Conservation (phyloP, 2,888 invertebrate species). For the Hydrotaea diabolus region DNA sequence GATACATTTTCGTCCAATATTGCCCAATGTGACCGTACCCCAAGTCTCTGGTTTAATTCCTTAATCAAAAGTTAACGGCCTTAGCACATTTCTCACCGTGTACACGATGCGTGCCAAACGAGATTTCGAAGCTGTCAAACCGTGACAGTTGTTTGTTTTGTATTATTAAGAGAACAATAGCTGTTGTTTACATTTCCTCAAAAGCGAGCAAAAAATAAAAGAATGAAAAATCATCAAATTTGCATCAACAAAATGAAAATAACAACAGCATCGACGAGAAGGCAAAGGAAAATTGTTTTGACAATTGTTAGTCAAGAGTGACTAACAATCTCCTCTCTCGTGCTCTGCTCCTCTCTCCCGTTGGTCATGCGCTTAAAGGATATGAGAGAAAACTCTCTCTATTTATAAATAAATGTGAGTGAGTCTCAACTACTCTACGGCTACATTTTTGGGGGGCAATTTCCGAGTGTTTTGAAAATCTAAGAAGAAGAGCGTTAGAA, state of each 20-base stretch:
- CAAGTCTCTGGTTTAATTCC: too few relatives aligned
- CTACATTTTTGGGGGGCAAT: too few relatives aligned
- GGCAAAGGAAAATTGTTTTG: too few relatives aligned
- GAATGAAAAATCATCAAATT: not conserved
- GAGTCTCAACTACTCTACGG: too few relatives aligned
- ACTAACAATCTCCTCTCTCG: too few relatives aligned
- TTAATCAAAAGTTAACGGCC: too few relatives aligned
- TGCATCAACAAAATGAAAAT: not conserved
- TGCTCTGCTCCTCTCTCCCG: too few relatives aligned
- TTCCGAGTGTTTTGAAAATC: too few relatives aligned
- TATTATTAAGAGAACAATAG: not conserved
- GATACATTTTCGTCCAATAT: too few relatives aligned
- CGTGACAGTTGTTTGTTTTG: constrained; percentile 27
- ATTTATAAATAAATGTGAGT: not conserved
- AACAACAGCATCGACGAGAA: not conserved
- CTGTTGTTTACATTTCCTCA: constrained; percentile 28
- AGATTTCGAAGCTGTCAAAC: constrained; percentile 50
- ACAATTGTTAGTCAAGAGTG: too few relatives aligned
- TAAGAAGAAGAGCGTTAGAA: not conserved
- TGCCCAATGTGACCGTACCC: too few relatives aligned
- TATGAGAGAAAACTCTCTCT: not conserved
- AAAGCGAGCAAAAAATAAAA: not conserved
- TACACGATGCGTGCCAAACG: not conserved
- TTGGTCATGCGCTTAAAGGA: not conserved
- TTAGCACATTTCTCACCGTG: constrained; percentile 30